Base-by-base conservation (phyloP, 2,888 invertebrate species). In the Hydroisotoma schaefferi region DNA sequence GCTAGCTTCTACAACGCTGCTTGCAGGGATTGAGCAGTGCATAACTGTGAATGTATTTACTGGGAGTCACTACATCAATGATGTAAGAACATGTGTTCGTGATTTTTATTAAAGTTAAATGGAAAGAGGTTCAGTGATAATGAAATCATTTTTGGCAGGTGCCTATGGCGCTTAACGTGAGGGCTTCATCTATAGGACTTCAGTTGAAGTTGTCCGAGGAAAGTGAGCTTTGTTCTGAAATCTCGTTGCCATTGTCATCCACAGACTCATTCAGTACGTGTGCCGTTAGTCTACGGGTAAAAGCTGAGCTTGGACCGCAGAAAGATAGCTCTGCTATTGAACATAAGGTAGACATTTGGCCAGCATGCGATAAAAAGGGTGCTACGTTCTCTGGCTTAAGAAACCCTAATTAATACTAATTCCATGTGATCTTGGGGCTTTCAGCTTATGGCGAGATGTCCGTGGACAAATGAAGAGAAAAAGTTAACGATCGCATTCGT, bases 21-120 rank as follows among this genome's bases (percentile, higher is more conserved):
- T 93, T 5, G 89, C 90, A 0, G 92, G 92, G 0, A 81, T 91
- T 65, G 85, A 87, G 70, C 91, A 92, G 76, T 81, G 83, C 22
- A 84, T 92, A 79, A 83, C 85, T 70, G 74, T 93, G 55, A 83
- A 85, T 43, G 82, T 93, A 18, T 84, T 84, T 0, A 87, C 88
- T 65, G 92, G 92, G 2, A 91, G 90, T 77, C 84, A 85, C 59
- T 81, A 80, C 63, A 85, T 92, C 74, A 81, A 83, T 47, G 78
- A 85, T 74, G 87, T 87, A n/a, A n/a, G n/a, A n/a, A n/a, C n/a
- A n/a, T n/a, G 76, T 78, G 81, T 46, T 10, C 10, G 43, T 15
- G 18, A 18, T 33, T 33, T 33, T 40, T n/a, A n/a, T n/a, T 40
- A 18, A 40, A 15, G 5, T 40, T 40, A 15, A 8, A 40, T 40